A percentile compares a stretch with the other conserved stretches of the same genome.
Conservation (phyloP, 2,888 invertebrate species). For the Leptogaster cylindrica region DNA sequence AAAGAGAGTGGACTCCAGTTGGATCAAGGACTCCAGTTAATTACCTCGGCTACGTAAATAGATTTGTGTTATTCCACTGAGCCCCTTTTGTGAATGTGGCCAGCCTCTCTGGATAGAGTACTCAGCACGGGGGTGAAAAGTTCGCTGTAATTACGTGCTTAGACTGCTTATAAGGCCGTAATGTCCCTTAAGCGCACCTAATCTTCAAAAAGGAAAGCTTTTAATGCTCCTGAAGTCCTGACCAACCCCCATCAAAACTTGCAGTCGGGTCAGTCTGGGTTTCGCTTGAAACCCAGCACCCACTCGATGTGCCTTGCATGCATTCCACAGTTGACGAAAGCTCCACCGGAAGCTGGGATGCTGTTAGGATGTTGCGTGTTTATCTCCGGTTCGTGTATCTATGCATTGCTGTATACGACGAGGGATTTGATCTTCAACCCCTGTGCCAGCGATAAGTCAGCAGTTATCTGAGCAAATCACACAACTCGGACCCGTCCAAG, state of each 20-base stretch:
- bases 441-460: conserved; percentile 21
- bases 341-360: neutral
- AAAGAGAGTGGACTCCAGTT: neutral
- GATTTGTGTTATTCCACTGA: conserved; percentile 3
- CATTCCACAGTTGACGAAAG: conserved; percentile 18
- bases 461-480: conserved; percentile 28
- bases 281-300: neutral
- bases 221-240: conserved; percentile 35
- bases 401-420: neutral
- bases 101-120: neutral
- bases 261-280: conserved; percentile 25
- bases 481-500: conserved; percentile 1
- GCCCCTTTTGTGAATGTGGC: neutral
- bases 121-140: neutral
- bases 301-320: neutral
- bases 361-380: conserved; percentile 26
- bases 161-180: conserved; percentile 21
- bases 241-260: conserved; percentile 20
- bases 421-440: conserved; percentile 34
- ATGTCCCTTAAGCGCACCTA: conserved; percentile 27
- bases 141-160: conserved; percentile 25
- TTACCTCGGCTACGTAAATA: conserved; percentile 1
- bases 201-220: conserved; percentile 28
- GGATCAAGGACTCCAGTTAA: conserved; percentile 7
- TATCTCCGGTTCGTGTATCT: conserved; percentile 20